Evolutionary conservation across 2,888 invertebrate genomes (phyloP), one percentile per base, ranked within the genome.

Genomic region (Julus scanicus): DNA sequence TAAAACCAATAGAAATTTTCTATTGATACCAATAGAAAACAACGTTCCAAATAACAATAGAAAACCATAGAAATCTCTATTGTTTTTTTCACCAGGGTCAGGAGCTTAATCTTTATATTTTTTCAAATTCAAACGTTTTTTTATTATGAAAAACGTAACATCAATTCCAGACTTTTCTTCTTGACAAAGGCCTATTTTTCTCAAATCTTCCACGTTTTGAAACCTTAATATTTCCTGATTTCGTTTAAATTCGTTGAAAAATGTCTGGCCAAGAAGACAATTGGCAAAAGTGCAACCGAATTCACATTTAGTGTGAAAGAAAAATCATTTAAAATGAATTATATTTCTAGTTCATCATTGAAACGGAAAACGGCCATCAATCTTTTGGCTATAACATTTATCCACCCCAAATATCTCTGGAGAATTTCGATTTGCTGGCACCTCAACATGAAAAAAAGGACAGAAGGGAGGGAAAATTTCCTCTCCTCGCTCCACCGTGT

Each of bases 281-380:
- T 8, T 4, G 44, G 71, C 29, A 20, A 29, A 8, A 29, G 8
- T 29, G 29, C 13, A 8, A n/a, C n/a, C n/a, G 8, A 20, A 71
- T 11, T 13, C 53, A 17, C 53, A 13, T 53, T 11, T 29, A 4
- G 8, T 1, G 71, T 9, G 71, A 11, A 71, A 11, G 71, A n/a
- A n/a, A 71, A 71, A 71, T 29, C 71, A 71, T 44, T 71, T 29
- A 71, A 71, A 71, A 71, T 71, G 71, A 71, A 71, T n/a, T n/a
- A 71, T 71, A 71, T 71, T 71, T 71, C 71, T 71, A 71, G 71
- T 71, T 71, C 71, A 71, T 71, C 71, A 29, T 20, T 71, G 29
- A 71, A 71, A 71, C 71, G 71, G 71, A 71, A 71, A 29, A 71
- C 20, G 71, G 29, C 29, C 71, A 71, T 71, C 71, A 29, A 71